phyloP scores from a whole-genome alignment of 2,113 vertebrate species.

The Pelecanoides urinatrix region DNA sequence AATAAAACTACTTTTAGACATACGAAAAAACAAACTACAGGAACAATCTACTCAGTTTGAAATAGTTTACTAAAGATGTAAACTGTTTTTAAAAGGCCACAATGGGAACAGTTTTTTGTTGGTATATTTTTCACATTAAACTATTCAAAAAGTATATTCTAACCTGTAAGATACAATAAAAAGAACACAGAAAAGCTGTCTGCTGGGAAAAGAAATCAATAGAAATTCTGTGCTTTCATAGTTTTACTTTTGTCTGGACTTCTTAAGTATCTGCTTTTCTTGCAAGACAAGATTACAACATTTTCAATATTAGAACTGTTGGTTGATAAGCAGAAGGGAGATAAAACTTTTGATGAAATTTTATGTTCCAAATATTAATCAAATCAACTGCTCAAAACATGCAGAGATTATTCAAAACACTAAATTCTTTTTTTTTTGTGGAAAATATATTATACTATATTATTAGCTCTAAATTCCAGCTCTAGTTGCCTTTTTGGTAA shows the following conservation, averaged over 20 bases:
- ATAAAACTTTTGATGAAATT: background rate
- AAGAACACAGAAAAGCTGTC: background rate
- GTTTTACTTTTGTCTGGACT: constrained; percentile 6
- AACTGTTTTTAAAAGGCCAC: constrained; percentile 38
- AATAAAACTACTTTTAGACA: constrained; percentile 38
- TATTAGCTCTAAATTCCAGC: background rate
- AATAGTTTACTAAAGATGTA: background rate
- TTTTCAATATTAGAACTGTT: background rate
- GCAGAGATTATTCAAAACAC: background rate
- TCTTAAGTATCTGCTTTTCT: constrained; percentile 27
- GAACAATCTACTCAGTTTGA: constrained; percentile 39
- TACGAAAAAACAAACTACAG: constrained; percentile 19
- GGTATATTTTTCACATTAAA: constrained; percentile 15
- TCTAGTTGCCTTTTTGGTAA: background rate
- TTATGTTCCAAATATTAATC: background rate
- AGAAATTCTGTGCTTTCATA: background rate
- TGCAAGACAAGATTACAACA: background rate
- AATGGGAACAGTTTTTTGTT: constrained; percentile 30
- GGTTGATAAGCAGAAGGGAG: background rate
- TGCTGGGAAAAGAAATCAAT: background rate
- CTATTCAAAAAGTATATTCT: constrained; percentile 54
- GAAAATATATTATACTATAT: background rate
- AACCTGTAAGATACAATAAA: constrained; percentile 26
- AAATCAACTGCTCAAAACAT: background rate
- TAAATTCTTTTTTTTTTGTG: background rate